Evolutionary conservation across 2,888 invertebrate species (phyloP), one percentile per base, ranked within the genome.

Genomic region (Hipparchia semele): DNA sequence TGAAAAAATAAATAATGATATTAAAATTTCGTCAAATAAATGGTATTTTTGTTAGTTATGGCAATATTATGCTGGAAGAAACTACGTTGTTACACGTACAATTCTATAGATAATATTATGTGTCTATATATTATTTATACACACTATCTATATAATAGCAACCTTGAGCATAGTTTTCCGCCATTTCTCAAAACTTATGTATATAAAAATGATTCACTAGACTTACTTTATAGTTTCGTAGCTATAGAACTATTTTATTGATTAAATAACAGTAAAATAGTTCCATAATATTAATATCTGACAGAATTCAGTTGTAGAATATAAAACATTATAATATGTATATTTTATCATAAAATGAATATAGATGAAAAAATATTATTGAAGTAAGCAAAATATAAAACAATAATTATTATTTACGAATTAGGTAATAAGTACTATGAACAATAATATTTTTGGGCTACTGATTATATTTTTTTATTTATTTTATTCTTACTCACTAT

Each of bases 141-240:
- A 76, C 76, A 72, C 74, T 79, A 78, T 71, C 77, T 78, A 75
- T 76, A 75, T 53, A 61, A 79, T 73, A 79, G 76, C 81, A 80
- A 84, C 76, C 79, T 90, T 91, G 90, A 90, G 90, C 90, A 87
- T 84, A 88, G 83, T 84, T 79, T 82, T 76, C 10, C 79, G 80
- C 80, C 72, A 75, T 75, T 67, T 71, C 13, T 65, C 72, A 74
- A 76, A 65, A 70, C 62, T 71, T 73, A 72, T 51, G 10, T 60
- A n/a, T 68, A 46, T 61, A 61, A 62, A 71, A 61, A 72, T 33
- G 54, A 64, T 67, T 67, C 45, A 66, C 68, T 53, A 61, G 53
- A 9, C 49, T 53, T 61, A 69, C 39, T 46, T n/a, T 33, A 68
- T 45, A 69, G 33, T 33, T 51, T 65, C 51, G 9, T 46, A n/a